Evolutionary conservation across 2,113 vertebrate species (phyloP), one percentile per base, ranked within the genome.

Genomic region (Poecile atricapillus): DNA sequence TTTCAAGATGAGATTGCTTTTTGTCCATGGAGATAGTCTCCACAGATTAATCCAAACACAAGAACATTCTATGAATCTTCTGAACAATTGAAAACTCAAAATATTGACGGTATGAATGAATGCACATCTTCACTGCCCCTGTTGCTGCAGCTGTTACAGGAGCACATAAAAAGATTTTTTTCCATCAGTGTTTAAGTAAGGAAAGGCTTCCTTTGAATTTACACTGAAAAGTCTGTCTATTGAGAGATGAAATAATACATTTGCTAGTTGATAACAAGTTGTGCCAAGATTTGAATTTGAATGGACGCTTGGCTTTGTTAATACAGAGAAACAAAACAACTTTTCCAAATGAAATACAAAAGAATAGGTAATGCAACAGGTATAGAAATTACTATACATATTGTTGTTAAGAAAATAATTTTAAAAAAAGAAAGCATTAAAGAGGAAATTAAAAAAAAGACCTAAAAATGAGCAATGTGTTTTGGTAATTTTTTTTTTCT

Each of bases 1-100:
- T 90, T 95, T 93, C 47, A 70, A 59, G 13, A 80, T 13, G n/a
- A 94, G 94, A 90, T 94, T 95, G 78, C 23, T 90, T 93, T 91
- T 77, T 80, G 60, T 63, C 55, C 27, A 18, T n/a, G 74, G 59
- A 93, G 47, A n/a, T 47, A 20, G 27, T 85, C 30, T 81, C 75
- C 39, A 31, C 39, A 86, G 85, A 90, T 59, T 77, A 83, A 85
- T 90, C 11, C 59, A 80, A 65, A 70, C 27, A 67, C 19, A 79
- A 39, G 31, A 58, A 47, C 11, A 19, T 62, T 86, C 56, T 85
- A 15, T 94, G 82, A 93, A 79, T n/a, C 24, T 95, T 83, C 68
- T 77, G 43, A 88, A 31, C 71, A 90, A 80, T 22, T 83, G 64
- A 86, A 93, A 81, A 46, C 55, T 83, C 67, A 21, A 58, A 55